These are phyloP conservation scores for Tor tambroides DNA, from an alignment of 2,113 vertebrate genomes.

Conservation along the genomic window DNA sequence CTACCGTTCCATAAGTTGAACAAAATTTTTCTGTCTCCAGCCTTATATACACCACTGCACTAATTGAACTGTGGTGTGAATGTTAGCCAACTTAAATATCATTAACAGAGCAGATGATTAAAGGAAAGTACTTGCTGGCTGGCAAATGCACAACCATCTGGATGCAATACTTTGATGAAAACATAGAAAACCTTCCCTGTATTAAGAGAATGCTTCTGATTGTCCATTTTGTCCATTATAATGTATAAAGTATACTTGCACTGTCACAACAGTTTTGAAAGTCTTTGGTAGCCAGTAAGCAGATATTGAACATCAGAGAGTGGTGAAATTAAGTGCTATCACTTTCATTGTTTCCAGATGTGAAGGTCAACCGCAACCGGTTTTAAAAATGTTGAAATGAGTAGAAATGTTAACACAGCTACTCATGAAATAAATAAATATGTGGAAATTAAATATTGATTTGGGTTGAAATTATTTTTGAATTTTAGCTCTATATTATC, in stretches of 20 bases:
- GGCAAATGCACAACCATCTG: conserved; percentile 27
- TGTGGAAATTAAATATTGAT: neutral
- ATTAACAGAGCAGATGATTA: conserved; percentile 48
- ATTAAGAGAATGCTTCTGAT: neutral
- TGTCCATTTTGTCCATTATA: neutral
- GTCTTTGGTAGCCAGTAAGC: neutral
- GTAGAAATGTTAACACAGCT: neutral
- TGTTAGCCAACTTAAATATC: conserved; percentile 40
- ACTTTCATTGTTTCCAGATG: neutral
- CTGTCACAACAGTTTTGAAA: neutral
- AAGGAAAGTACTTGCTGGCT: conserved; percentile 43
- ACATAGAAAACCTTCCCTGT: neutral
- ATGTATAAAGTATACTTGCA: too few relatives aligned
- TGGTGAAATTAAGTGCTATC: neutral
- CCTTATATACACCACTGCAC: neutral
- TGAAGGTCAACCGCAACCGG: neutral
- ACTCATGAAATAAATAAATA: neutral
- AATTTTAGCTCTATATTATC: neutral
- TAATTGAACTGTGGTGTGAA: conserved; percentile 34
- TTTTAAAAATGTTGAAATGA: neutral
- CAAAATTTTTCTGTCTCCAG: neutral
- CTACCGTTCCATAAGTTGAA: neutral
- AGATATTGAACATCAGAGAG: neutral
- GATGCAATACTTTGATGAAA: conserved; percentile 17
- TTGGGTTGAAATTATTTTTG: neutral